These are phyloP conservation scores for Epinephelus moara DNA, from an alignment of 2,113 vertebrate genomes.

Conservation along the genomic window DNA sequence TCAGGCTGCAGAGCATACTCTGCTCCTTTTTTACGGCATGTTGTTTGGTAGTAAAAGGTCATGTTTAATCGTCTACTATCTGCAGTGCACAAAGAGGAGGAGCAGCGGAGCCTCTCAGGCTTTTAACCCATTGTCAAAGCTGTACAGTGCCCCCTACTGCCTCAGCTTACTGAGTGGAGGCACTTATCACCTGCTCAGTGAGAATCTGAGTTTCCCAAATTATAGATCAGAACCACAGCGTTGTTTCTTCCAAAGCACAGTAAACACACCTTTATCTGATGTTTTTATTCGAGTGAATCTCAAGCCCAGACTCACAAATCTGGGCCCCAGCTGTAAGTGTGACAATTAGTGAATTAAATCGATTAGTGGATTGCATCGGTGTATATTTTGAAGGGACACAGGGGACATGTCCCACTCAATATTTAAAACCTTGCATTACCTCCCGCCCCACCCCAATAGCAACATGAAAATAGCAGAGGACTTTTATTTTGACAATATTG, in stretches of 20 bases:
- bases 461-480: too few species aligned
- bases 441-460: too few species aligned
- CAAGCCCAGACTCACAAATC: background rate
- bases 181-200: slow-evolving; percentile 13
- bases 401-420: too few species aligned
- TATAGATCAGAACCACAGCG: background rate
- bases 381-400: too few species aligned
- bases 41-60: slow-evolving; percentile 49
- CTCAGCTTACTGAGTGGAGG: slow-evolving; percentile 28
- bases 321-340: background rate
- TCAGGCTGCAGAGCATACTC: background rate
- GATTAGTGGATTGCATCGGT: background rate
- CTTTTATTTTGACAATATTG: too few species aligned
- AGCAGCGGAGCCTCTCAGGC: slow-evolving; percentile 23
- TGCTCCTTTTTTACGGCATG: slow-evolving; percentile 22
- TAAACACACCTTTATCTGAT: background rate
- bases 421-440: too few species aligned
- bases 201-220: slow-evolving; percentile 11
- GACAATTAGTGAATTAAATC: background rate
- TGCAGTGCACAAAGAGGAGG: slow-evolving; percentile 26
- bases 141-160: slow-evolving; percentile 86
- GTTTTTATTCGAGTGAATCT: background rate
- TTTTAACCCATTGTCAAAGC: slow-evolving; percentile 75
- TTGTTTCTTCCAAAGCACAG: background rate
- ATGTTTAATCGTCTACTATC: slow-evolving; percentile 32